These are phyloP conservation scores for Anser cygnoides DNA, from an alignment of 2,113 vertebrate species.

Conservation along the genomic window DNA sequence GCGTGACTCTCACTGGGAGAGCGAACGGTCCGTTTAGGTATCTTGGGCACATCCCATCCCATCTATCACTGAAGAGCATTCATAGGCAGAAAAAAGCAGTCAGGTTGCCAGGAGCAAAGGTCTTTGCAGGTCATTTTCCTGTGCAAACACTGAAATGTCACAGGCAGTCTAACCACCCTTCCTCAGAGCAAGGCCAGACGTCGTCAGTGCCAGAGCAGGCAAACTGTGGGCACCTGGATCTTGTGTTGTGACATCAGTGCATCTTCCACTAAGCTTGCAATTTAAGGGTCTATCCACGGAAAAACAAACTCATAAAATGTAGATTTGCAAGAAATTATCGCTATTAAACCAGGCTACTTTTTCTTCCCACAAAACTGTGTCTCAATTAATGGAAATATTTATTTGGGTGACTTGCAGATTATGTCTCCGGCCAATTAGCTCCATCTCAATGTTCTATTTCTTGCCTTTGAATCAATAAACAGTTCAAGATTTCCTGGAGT, in stretches of 20 bases:
- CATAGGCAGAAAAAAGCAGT: background rate
- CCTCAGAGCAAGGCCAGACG: background rate
- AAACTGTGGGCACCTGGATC: background rate
- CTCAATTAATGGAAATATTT: slow-evolving; percentile 69
- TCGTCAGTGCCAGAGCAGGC: background rate
- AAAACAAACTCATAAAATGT: slow-evolving; percentile 21
- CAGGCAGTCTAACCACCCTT: background rate
- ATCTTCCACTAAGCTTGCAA: background rate
- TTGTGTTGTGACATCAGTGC: background rate
- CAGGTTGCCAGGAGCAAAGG: background rate
- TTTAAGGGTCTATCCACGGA: background rate
- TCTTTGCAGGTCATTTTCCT: background rate
- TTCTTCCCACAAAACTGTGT: slow-evolving; percentile 3
- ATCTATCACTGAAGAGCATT: background rate
- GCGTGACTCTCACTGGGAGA: background rate
- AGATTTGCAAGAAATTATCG: background rate
- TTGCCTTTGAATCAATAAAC: slow-evolving; percentile 76
- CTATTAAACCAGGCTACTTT: slow-evolving; percentile 15
- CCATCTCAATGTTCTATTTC: slow-evolving; percentile 70
- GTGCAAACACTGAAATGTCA: background rate
- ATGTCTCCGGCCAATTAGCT: slow-evolving; percentile 67
- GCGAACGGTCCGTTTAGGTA: background rate
- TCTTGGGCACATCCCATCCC: background rate
- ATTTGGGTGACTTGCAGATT: slow-evolving; percentile 66
- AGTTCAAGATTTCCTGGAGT: slow-evolving; percentile 78